phyloP scores from a whole-genome alignment of 1,140 invertebrate species.

The silkworm (Bombyx mori) region ASM3026992v2 NC_085119.1:17259501-17260000 shows the following conservation, averaged over 20 bases:
- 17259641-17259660: too few relatives aligned
- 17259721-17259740: conserved; percentile 33
- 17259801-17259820: conserved; percentile 79
- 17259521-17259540: too few relatives aligned
- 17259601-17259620: too few relatives aligned
- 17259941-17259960: too few relatives aligned
- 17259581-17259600: too few relatives aligned
- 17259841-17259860: conserved; percentile 55
- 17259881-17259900: not conserved
- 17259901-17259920: not conserved
- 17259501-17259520: too few relatives aligned
- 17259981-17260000: too few relatives aligned
- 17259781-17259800: conserved; percentile 66
- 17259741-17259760: conserved; percentile 36
- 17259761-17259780: conserved; percentile 40
- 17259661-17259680: too few relatives aligned
- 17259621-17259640: too few relatives aligned
- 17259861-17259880: conserved; percentile 25
- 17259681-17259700: too few relatives aligned
- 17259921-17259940: not conserved
- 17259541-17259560: too few relatives aligned
- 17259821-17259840: conserved; percentile 76
- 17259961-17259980: not conserved
- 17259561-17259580: too few relatives aligned
- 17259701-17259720: conserved; percentile 22